Evolutionary conservation across 2,888 invertebrate genomes (phyloP).

Genomic region (Netelia fuscicornis): DNA sequence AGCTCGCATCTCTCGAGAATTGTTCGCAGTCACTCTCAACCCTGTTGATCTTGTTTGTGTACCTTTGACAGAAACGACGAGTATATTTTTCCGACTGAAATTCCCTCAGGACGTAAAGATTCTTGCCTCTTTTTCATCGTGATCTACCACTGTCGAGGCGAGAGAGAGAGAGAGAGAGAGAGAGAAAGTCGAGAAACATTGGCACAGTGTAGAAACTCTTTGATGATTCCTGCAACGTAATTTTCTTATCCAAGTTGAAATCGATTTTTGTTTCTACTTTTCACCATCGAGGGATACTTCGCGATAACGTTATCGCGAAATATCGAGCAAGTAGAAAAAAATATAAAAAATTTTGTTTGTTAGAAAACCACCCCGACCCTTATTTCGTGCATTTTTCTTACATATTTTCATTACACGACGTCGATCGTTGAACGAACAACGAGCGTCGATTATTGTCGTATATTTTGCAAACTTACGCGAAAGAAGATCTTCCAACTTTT

Average conservation of each 20-base stretch:
- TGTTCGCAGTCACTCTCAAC: conserved; percentile 14
- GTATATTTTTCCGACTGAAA: conserved; percentile 37
- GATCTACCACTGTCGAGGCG: not conserved
- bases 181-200: not conserved
- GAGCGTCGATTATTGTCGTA: conserved; percentile 6
- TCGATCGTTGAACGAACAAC: not conserved
- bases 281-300: not conserved
- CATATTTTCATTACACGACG: not conserved
- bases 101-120: conserved; percentile 38
- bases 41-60: conserved; percentile 43
- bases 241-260: conserved; percentile 9
- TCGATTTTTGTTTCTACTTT: conserved; percentile 20
- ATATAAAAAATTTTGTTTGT: not conserved
- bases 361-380: not conserved
- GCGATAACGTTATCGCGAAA: no score
- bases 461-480: not conserved
- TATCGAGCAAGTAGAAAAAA: not conserved
- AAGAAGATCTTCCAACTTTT: conserved; percentile 10
- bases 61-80: conserved; percentile 49
- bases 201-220: conserved; percentile 28
- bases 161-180: not conserved
- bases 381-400: no score
- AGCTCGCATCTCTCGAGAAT: conserved; percentile 21
- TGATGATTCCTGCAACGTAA: conserved; percentile 32
- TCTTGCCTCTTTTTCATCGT: conserved; percentile 19